phyloP scores from a whole-genome alignment of 2,113 vertebrate species.

The Microtus oregoni region DNA sequence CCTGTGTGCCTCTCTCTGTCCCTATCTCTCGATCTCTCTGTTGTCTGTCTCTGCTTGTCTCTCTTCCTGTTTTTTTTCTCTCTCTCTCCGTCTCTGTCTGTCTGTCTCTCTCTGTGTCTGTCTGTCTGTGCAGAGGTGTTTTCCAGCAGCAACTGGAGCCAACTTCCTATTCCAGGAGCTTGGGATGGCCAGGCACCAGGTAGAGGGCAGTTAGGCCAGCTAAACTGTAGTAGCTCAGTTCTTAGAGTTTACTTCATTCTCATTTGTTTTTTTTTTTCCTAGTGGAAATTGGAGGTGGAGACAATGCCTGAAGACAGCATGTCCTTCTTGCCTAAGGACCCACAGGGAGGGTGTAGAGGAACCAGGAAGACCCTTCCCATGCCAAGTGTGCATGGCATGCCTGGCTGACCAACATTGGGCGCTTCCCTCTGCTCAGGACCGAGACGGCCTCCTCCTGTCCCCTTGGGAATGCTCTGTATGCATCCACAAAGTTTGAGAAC shows the following conservation, averaged over 20 bases:
- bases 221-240: neutral
- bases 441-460: neutral
- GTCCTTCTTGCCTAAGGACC: neutral
- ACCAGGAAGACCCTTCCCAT: neutral
- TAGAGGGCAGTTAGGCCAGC: neutral
- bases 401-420: neutral
- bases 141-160: neutral
- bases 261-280: neutral
- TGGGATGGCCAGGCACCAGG: neutral
- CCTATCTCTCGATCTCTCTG: too few species aligned
- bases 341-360: rapidly evolving
- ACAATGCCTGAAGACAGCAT: neutral
- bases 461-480: neutral
- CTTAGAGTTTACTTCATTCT: neutral
- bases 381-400: neutral
- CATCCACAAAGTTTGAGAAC: constrained; percentile 71
- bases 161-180: neutral
- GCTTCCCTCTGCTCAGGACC: neutral
- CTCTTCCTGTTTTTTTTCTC: neutral
- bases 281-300: neutral
- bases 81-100: too few species aligned
- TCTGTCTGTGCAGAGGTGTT: neutral
- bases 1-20: neutral
- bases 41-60: neutral
- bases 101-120: neutral